phyloP scores from a whole-genome alignment of 2,113 vertebrate genomes.

The Polypterus senegalus region DNA sequence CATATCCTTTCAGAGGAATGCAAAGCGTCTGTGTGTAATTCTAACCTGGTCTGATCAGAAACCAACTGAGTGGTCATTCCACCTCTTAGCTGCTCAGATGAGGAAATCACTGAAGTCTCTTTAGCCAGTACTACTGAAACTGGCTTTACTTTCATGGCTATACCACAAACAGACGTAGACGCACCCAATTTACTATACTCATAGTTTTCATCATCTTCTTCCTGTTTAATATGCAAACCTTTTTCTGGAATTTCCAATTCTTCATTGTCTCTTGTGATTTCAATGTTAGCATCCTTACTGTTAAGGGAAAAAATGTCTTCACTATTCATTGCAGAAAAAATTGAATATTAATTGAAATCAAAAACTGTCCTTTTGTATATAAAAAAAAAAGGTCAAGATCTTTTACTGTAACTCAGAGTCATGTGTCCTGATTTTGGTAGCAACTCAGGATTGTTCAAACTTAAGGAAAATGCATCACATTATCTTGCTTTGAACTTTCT shows the following conservation, averaged over 20 bases:
- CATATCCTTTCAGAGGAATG: slow-evolving; percentile 19
- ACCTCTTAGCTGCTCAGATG: slow-evolving; percentile 34
- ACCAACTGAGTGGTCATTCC: slow-evolving; percentile 45
- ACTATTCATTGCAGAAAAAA: slow-evolving; percentile 47
- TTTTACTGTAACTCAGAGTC: slow-evolving; percentile 28
- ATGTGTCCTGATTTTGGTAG: slow-evolving; percentile 31
- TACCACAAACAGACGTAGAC: slow-evolving; percentile 39
- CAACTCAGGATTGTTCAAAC: slow-evolving; percentile 18
- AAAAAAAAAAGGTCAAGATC: slow-evolving; percentile 14
- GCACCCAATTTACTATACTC: slow-evolving; percentile 59
- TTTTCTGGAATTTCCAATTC: slow-evolving; percentile 47
- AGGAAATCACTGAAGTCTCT: slow-evolving; percentile 46
- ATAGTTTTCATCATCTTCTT: slow-evolving; percentile 26
- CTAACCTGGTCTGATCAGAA: slow-evolving; percentile 26
- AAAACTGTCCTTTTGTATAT: slow-evolving; percentile 29
- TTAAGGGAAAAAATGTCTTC: slow-evolving; percentile 41
- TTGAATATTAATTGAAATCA: slow-evolving; percentile 26
- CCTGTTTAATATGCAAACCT: slow-evolving; percentile 54
- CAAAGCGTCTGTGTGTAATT: slow-evolving; percentile 19
- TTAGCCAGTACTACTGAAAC: slow-evolving; percentile 38
- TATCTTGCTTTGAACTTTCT: too few species aligned
- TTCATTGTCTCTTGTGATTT: slow-evolving; percentile 32
- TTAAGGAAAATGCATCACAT: too few species aligned
- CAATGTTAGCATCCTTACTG: slow-evolving; percentile 32
- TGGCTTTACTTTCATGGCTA: slow-evolving; percentile 23